Conservation (phyloP, 1,140 invertebrate genomes). For the Chrysopa pallens region DNA sequence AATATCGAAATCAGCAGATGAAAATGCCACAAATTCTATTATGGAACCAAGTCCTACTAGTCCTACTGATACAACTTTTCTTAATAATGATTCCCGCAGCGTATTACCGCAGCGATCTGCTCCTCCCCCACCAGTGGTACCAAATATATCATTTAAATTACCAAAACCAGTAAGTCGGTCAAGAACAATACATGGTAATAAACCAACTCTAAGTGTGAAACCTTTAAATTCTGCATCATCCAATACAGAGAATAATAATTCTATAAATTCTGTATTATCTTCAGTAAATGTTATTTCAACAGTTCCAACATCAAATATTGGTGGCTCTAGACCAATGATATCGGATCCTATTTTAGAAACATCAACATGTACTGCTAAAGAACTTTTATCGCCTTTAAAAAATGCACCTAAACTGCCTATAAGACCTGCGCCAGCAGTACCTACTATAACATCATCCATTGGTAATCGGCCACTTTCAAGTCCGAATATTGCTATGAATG, state of each 20-base stretch:
- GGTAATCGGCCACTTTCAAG: constrained; percentile 27
- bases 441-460: constrained; percentile 18
- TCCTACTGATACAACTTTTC: constrained; percentile 4
- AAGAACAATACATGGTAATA: constrained; percentile 10
- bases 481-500: constrained; percentile 24
- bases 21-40: constrained; percentile 3
- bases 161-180: constrained; percentile 12
- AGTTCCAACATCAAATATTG: constrained; percentile 34
- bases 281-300: constrained; percentile 10
- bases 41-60: neutral
- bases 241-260: constrained; percentile 10
- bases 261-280: constrained; percentile 24
- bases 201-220: constrained; percentile 14
- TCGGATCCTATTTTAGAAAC: constrained; percentile 60
- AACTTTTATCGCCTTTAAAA: constrained; percentile 35
- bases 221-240: constrained; percentile 13
- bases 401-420: constrained; percentile 30
- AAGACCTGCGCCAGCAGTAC: constrained; percentile 31
- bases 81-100: constrained; percentile 11
- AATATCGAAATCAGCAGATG: constrained; percentile 28
- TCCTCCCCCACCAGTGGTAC: constrained; percentile 14
- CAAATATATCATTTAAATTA: constrained; percentile 23
- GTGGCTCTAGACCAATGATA: constrained; percentile 48
- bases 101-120: constrained; percentile 8
- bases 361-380: constrained; percentile 58